A percentile compares a stretch with the other conserved stretches of the same genome.
Conservation (phyloP, 2,888 invertebrate species). For the Agrotis clavis region DNA sequence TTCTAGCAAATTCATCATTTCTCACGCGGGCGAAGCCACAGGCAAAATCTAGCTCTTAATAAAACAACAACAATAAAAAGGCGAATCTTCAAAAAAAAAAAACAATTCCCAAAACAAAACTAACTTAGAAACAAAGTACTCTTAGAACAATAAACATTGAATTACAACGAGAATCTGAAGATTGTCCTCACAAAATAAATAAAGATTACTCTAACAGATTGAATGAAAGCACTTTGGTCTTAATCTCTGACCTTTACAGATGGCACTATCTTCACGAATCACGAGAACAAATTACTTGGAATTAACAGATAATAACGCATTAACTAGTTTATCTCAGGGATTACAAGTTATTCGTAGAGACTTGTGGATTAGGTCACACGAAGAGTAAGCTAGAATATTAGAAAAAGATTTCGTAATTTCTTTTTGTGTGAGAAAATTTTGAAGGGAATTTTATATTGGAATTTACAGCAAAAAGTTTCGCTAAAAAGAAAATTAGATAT, state of each 20-base stretch:
- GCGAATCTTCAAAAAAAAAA: background rate
- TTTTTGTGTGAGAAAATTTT: background rate
- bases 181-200: background rate
- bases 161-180: background rate
- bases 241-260: conserved; percentile 44
- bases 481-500: too few relatives aligned
- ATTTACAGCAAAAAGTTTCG: background rate
- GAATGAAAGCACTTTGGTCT: conserved; percentile 12
- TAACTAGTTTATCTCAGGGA: conserved; percentile 24
- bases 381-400: background rate
- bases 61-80: background rate
- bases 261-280: conserved; percentile 31
- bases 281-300: conserved; percentile 34
- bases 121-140: background rate
- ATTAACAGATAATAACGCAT: conserved; percentile 33
- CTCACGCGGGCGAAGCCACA: background rate
- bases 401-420: background rate
- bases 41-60: background rate
- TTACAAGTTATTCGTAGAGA: conserved; percentile 16
- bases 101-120: background rate
- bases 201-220: conserved; percentile 29
- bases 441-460: background rate
- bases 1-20: too few relatives aligned
- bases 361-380: conserved; percentile 11
- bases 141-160: background rate